Conservation (phyloP, 2,888 invertebrate species). For the Sarcophaga rosellei region DNA sequence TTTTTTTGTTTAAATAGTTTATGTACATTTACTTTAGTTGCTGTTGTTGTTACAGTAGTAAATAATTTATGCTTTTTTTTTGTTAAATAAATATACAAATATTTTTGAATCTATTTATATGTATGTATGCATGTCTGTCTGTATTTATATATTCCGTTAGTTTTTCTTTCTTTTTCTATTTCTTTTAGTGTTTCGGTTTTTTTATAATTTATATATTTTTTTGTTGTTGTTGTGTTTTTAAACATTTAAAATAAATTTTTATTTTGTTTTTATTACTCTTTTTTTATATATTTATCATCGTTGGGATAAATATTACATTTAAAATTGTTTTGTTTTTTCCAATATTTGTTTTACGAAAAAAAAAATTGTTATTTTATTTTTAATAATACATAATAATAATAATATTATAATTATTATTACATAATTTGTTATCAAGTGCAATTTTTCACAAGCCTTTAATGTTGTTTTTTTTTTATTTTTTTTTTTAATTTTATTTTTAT, state of each 20-base stretch:
- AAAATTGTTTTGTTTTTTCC: constrained; percentile 39
- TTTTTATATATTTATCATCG: constrained; percentile 66
- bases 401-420: constrained; percentile 10
- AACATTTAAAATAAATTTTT: constrained; percentile 53
- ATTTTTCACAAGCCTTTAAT: constrained; percentile 68
- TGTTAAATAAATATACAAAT: neutral
- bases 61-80: neutral
- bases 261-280: constrained; percentile 46
- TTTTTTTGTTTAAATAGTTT: neutral
- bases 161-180: constrained; percentile 31
- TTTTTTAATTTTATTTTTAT: constrained; percentile 6
- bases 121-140: constrained; percentile 49
- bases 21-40: neutral
- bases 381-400: neutral
- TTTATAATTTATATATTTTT: neutral
- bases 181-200: neutral
- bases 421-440: constrained; percentile 57
- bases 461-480: constrained; percentile 64
- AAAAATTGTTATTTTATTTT: neutral
- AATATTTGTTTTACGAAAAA: constrained; percentile 44
- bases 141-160: constrained; percentile 61
- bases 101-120: neutral
- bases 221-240: constrained; percentile 57
- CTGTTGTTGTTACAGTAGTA: neutral
- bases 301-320: constrained; percentile 71